phyloP scores from a whole-genome alignment of 2,888 invertebrate species.

The Hartigia nigra region DNA sequence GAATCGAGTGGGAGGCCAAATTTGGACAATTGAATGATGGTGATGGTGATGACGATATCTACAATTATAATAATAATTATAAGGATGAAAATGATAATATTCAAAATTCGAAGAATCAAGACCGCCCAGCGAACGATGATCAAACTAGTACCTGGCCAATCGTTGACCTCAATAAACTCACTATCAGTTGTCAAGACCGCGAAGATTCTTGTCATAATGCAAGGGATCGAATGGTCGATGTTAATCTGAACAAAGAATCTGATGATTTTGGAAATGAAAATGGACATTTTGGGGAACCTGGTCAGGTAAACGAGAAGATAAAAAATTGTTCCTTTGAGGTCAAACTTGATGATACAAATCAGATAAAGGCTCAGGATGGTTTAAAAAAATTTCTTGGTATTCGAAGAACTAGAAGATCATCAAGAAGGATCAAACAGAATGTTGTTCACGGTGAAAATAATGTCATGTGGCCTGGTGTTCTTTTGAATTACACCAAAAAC shows the following conservation, averaged over 20 bases:
- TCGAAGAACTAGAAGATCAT: slow-evolving; percentile 19
- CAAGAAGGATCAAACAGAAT: neutral
- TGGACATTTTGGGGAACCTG: neutral
- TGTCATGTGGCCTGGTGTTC: slow-evolving; percentile 39
- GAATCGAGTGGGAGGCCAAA: slow-evolving; percentile 35
- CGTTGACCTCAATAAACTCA: slow-evolving; percentile 40
- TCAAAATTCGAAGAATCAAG: neutral
- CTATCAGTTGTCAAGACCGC: neutral
- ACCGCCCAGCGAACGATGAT: neutral
- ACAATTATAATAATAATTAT: neutral
- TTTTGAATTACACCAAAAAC: slow-evolving; percentile 44
- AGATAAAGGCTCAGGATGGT: neutral
- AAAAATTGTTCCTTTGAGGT: neutral
- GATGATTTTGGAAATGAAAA: neutral
- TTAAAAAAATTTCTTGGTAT: slow-evolving; percentile 23
- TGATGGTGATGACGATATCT: neutral
- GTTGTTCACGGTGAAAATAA: slow-evolving; percentile 23
- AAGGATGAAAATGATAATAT: neutral
- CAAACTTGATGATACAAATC: neutral
- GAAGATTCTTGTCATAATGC: neutral
- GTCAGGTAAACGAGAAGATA: neutral
- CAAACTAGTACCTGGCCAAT: slow-evolving; percentile 37
- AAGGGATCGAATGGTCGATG: neutral
- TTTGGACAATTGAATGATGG: neutral
- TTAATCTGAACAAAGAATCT: neutral